These are phyloP conservation scores for Metacarcinus magister DNA, from an alignment of 2,888 invertebrate genomes.

Conservation along the genomic window DNA sequence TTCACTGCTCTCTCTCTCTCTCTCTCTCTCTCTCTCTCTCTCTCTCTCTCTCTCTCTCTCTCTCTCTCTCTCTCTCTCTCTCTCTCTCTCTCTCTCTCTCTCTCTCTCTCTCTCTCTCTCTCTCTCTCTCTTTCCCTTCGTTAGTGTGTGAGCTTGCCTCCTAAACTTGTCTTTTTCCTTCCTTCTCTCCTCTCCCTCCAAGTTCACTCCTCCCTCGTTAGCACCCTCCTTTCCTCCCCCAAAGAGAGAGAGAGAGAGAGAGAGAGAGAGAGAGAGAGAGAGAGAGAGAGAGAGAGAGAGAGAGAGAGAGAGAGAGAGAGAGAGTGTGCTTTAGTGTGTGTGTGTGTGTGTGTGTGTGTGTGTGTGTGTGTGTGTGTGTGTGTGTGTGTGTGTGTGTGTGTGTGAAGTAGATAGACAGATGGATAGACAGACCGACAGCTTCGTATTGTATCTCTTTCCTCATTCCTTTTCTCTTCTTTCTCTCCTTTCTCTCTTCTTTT, in stretches of 20 bases:
- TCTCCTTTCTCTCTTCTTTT: not conserved
- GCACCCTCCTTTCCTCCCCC: not conserved
- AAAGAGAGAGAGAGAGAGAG: not conserved
- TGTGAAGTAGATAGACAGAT: constrained; percentile 31
- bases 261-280: not conserved
- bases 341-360: not conserved
- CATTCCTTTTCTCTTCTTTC: not conserved
- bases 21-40: constrained; percentile 68
- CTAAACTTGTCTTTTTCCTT: constrained; percentile 32
- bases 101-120: constrained; percentile 58
- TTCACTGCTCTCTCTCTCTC: constrained; percentile 56
- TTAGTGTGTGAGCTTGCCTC: constrained; percentile 36
- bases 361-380: constrained; percentile 6
- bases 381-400: constrained; percentile 19
- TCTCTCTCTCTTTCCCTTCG: constrained; percentile 29
- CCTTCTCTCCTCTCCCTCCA: not conserved
- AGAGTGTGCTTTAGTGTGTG: not conserved
- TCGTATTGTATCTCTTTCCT: constrained; percentile 34
- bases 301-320: constrained; percentile 1
- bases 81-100: constrained; percentile 73
- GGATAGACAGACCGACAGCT: constrained; percentile 9
- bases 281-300: no score
- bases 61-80: constrained; percentile 65
- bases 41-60: constrained; percentile 64
- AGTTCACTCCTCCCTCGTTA: constrained; percentile 38